A percentile compares a stretch with the other conserved stretches of the same genome.
Conservation (phyloP, 2,888 invertebrate genomes). For the Andrena dorsata region DNA sequence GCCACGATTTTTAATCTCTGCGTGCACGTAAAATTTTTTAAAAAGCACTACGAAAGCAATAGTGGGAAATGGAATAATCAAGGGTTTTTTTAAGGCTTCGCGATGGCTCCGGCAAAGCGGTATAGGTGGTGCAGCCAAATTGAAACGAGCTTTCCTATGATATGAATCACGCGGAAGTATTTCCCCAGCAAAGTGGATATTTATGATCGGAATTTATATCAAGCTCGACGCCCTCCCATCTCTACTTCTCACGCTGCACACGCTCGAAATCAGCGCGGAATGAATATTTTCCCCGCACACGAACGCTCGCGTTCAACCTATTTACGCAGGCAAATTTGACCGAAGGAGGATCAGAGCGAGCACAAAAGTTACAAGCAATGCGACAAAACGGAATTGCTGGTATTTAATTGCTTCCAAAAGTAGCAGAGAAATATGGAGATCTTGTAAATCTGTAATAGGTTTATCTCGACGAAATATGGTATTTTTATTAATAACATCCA, state of each 20-base stretch:
- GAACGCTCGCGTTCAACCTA: constrained; percentile 5
- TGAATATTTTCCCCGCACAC: constrained; percentile 38
- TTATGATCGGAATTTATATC: constrained; percentile 72
- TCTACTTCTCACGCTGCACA: not conserved
- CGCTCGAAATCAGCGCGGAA: constrained; percentile 24
- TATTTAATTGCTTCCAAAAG: not conserved
- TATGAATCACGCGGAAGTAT: constrained; percentile 68
- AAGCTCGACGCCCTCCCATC: not conserved
- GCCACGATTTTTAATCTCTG: not conserved
- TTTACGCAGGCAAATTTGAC: constrained; percentile 7
- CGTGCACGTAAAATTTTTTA: not conserved
- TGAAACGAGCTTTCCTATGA: constrained; percentile 58
- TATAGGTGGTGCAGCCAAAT: constrained; percentile 35
- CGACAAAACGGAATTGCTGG: not conserved
- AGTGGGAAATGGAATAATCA: constrained; percentile 12
- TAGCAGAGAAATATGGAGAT: not conserved
- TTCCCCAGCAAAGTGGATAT: constrained; percentile 67
- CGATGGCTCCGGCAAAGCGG: constrained; percentile 16
- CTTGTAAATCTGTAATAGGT: not conserved
- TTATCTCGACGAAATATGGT: not conserved
- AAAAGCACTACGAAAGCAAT: not conserved
- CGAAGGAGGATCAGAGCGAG: not conserved
- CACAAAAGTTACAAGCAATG: not conserved
- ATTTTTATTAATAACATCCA: not conserved
- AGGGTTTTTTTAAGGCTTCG: constrained; percentile 17